Evolutionary conservation across 2,113 vertebrate genomes (phyloP).

Genomic region (Cyrtonyx montezumae): DNA sequence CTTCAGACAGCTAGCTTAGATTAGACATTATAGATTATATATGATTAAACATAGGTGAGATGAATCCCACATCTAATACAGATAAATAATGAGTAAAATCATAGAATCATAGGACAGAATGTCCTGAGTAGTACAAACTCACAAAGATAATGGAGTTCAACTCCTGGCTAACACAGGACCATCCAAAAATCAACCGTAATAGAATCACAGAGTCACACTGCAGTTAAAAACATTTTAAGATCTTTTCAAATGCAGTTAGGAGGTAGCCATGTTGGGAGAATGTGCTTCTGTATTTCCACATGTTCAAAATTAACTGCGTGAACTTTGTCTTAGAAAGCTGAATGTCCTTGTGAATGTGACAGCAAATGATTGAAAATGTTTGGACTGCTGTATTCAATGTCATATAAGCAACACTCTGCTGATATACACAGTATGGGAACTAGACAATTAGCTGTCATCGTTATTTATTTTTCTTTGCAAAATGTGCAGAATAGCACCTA

Average conservation of each 20-base stretch:
- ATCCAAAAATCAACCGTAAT: background rate
- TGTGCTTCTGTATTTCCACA: background rate
- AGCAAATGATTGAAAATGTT: background rate
- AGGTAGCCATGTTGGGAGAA: background rate
- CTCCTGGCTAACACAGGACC: background rate
- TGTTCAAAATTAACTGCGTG: background rate
- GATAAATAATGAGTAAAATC: background rate
- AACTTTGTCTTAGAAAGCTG: background rate
- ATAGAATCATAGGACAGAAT: background rate
- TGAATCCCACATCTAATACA: background rate
- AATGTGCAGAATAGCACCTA: background rate
- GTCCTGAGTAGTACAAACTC: background rate
- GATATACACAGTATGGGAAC: background rate
- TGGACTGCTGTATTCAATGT: background rate
- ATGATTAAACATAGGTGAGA: background rate
- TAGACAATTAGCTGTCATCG: background rate
- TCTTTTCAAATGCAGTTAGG: background rate
- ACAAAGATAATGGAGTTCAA: background rate
- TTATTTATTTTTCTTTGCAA: background rate
- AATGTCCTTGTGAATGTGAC: background rate
- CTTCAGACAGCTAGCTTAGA: background rate
- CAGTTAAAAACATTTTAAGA: background rate
- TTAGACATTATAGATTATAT: background rate
- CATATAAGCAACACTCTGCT: background rate
- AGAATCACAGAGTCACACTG: background rate